Conservation (phyloP, 1,140 invertebrate genomes). For the Meloidogyne chitwoodi region DNA sequence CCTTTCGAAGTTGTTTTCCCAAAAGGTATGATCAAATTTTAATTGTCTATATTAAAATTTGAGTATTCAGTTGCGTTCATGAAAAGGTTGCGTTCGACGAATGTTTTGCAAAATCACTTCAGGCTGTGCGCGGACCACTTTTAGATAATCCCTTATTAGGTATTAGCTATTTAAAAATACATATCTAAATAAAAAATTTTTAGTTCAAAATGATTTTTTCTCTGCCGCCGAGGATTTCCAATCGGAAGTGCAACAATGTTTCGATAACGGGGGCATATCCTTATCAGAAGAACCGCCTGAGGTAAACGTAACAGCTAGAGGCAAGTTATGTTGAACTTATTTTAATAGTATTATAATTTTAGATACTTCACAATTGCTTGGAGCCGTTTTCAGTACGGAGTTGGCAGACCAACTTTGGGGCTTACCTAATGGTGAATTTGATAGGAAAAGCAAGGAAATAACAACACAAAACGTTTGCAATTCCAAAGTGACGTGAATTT, state of each 20-base stretch:
- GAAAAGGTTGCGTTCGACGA: constrained; percentile 46
- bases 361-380: constrained; percentile 38
- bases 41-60: neutral
- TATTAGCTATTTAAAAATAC: neutral
- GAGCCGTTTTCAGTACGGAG: constrained; percentile 36
- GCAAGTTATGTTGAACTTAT: neutral
- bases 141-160: neutral
- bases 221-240: constrained; percentile 33
- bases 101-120: constrained; percentile 36
- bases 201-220: constrained; percentile 34
- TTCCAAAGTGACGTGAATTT: constrained; percentile 3
- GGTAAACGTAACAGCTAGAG: neutral
- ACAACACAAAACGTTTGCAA: neutral
- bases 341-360: constrained; percentile 9
- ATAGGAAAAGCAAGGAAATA: constrained; percentile 27
- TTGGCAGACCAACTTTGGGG: constrained; percentile 45
- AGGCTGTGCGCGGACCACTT: constrained; percentile 38
- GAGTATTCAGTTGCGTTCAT: constrained; percentile 42
- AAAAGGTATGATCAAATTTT: neutral
- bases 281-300: neutral
- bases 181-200: neutral
- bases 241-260: constrained; percentile 40
- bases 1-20: constrained; percentile 42
- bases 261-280: neutral
- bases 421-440: constrained; percentile 21